Evolutionary conservation across 2,888 invertebrate genomes (phyloP).

Genomic region (Terebella lapidaria): DNA sequence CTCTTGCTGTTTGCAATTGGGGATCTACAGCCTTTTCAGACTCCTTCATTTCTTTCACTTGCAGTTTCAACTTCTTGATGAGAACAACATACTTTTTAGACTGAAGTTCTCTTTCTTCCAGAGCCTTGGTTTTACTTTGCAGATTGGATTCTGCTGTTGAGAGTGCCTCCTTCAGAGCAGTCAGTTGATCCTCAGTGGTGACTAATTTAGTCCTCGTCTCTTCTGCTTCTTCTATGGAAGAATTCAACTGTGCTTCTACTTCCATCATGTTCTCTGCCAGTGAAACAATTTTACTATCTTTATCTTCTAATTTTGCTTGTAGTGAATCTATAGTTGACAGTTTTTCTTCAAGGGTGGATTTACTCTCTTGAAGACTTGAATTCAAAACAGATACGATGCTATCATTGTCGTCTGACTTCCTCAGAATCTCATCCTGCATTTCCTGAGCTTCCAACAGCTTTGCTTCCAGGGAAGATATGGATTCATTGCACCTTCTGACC

Average conservation of each 20-base stretch:
- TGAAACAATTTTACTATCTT: background rate
- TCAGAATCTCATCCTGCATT: background rate
- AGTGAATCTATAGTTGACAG: background rate
- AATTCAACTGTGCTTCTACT: background rate
- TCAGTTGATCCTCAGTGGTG: background rate
- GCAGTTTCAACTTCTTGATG: slow-evolving; percentile 13
- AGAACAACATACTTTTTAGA: slow-evolving; percentile 10
- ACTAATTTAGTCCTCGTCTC: background rate
- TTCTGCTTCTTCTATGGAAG: background rate
- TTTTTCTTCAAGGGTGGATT: background rate
- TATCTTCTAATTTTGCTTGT: background rate
- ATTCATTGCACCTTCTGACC: too few relatives aligned
- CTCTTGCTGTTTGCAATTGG: background rate
- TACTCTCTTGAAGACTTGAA: too few relatives aligned
- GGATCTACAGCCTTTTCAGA: background rate
- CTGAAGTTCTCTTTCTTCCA: slow-evolving; percentile 10
- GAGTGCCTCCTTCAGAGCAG: background rate
- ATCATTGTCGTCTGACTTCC: background rate
- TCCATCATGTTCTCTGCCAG: background rate
- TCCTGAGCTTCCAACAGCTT: background rate
- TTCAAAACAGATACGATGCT: too few relatives aligned
- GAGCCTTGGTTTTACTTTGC: background rate
- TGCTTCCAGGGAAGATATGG: background rate
- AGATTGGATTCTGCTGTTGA: background rate
- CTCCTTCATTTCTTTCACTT: slow-evolving; percentile 7